Percentiles rank a stretch among this genome's conserved stretches.
Evolutionary conservation across 2,113 vertebrate species (phyloP).

Genomic region (Argyrosomus japonicus): DNA sequence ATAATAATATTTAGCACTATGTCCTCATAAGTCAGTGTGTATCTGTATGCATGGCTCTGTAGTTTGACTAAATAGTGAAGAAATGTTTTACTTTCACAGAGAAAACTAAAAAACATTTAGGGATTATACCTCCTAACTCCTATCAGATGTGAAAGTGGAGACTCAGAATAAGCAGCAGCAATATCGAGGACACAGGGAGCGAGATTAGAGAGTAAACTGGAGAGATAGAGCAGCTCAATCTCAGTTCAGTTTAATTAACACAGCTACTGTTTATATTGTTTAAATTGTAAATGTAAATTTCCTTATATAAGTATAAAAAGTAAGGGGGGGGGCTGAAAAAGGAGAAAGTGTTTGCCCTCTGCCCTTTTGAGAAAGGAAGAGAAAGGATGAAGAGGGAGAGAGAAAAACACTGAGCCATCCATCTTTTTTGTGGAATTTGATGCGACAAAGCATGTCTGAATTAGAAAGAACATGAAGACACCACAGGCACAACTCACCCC

Average conservation of each 20-base stretch:
- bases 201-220: background rate
- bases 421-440: slow-evolving; percentile 55
- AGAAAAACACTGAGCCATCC: slow-evolving; percentile 9
- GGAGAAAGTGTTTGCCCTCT: slow-evolving; percentile 28
- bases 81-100: background rate
- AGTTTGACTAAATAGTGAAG: background rate
- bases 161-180: background rate
- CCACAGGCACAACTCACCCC: background rate
- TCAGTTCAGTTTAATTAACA: background rate
- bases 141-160: background rate
- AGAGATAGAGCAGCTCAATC: background rate
- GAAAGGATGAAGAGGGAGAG: slow-evolving; percentile 7
- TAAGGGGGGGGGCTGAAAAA: background rate
- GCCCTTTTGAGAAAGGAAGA: slow-evolving; percentile 23
- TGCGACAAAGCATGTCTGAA: slow-evolving; percentile 57
- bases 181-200: background rate
- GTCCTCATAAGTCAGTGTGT: background rate
- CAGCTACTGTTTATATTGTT: no score
- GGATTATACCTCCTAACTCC: background rate
- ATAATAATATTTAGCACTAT: background rate
- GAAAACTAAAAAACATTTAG: background rate
- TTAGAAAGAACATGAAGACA: slow-evolving; percentile 29
- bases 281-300: background rate
- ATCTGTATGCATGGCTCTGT: background rate
- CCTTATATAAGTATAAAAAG: background rate